Evolutionary conservation across 2,797 vertebrate genomes (phyloP).

Genomic region (Sebastes diaconus): DNA sequence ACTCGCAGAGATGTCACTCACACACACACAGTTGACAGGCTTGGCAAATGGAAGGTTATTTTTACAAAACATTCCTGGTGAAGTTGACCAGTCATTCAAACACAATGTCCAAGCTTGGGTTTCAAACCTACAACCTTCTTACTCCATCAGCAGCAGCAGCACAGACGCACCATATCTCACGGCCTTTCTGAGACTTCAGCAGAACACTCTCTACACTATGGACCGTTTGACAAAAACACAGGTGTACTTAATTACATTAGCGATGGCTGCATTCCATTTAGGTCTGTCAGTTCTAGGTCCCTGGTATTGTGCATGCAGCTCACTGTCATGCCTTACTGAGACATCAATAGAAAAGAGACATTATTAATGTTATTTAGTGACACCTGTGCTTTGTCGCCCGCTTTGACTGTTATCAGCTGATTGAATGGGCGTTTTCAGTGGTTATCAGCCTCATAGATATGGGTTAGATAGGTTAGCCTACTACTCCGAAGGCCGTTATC

Average conservation of each 20-base stretch:
- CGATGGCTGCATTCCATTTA: background rate
- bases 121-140: background rate
- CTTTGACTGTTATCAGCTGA: too few relatives aligned
- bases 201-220: background rate
- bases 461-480: too few relatives aligned
- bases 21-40: constrained; percentile 14
- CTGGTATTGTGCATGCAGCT: background rate
- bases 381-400: background rate
- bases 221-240: background rate
- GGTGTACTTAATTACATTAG: background rate
- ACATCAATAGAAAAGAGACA: background rate
- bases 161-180: background rate
- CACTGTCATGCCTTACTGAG: background rate
- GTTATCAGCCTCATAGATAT: too few relatives aligned
- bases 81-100: background rate
- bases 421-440: too few relatives aligned
- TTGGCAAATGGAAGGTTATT: background rate
- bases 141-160: background rate
- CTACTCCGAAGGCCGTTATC: too few relatives aligned
- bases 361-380: background rate
- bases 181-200: background rate
- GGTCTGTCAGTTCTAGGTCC: background rate
- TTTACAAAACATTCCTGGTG: background rate
- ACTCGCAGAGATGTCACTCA: constrained; percentile 26
- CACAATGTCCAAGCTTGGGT: background rate